These are phyloP conservation scores for Tauraco erythrolophus DNA, from an alignment of 2,113 vertebrate genomes.

Conservation along the genomic window DNA sequence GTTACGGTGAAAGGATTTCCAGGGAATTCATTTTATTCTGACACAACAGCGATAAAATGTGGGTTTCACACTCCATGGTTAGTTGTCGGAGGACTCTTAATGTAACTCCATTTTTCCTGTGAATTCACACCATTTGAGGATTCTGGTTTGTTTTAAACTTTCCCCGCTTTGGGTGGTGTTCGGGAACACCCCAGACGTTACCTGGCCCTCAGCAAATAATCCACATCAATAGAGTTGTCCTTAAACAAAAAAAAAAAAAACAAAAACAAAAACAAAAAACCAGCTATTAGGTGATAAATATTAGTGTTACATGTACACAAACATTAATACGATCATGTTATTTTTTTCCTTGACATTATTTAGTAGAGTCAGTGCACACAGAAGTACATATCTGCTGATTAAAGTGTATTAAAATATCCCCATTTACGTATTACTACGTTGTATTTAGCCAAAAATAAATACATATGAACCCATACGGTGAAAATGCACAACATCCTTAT, in stretches of 20 bases:
- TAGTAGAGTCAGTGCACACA: not conserved
- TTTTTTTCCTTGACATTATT: not conserved
- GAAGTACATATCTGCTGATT: not conserved
- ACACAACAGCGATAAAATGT: not conserved
- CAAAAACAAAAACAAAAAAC: not conserved
- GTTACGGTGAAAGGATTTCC: not conserved
- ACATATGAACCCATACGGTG: not conserved
- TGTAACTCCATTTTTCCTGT: not conserved
- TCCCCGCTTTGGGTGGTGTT: not conserved
- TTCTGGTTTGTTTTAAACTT: constrained; percentile 17
- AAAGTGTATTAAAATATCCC: constrained; percentile 2
- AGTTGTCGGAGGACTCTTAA: not conserved
- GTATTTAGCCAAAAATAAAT: not conserved
- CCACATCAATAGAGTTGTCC: not conserved
- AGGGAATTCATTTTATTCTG: not conserved
- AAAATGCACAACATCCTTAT: not conserved
- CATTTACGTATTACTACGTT: not conserved
- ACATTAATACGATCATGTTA: not conserved
- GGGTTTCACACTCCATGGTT: not conserved
- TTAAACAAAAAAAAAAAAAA: not conserved
- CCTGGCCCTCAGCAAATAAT: constrained; percentile 48
- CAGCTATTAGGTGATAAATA: not conserved
- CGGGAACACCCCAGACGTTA: constrained; percentile 40
- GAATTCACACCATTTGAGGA: not conserved
- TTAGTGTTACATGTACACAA: not conserved